Base-by-base conservation (phyloP, 2,113 vertebrate genomes). In the Vidua chalybeata region DNA sequence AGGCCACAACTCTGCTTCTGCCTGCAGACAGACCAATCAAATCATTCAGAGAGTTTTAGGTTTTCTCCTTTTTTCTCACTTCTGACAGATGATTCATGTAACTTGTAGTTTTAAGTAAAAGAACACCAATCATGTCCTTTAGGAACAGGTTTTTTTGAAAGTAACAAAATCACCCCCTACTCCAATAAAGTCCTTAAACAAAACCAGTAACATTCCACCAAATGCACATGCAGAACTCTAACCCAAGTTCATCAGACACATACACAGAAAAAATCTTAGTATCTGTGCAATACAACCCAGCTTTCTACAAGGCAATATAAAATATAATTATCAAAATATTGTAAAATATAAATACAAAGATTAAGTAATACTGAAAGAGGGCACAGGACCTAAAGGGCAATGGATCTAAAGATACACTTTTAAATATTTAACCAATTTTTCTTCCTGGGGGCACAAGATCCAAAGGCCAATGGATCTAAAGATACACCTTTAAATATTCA, bases 401-500 rank as follows among this genome's bases (percentile, higher is more conserved):
- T 39, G 48, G 82, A 93, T 82, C 69, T 90, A 82, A 75, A 71
- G 48, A 90, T 10, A 93, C 18, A 71, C 6, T 82, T 93, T 69
- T 43, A 76, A 95, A 94, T 75, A 94, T 30, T 58, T 66, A 58
- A 75, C 43, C 51, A 6, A 11, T 30, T 75, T 41, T 66, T 41
- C 27, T 58, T 51, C 31, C 37, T 24, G 43, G 74, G 15, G 24
- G 33, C 54, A 84, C 0, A 1, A 39, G 33, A 96, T 49, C 72
- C 46, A 92, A 84, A 75, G 59, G 58, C 22, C 79, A 94, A 83
- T 30, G 63, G 85, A 95, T 90, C 79, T 92, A 74, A 90, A 77
- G 43, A 94, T 24, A 93, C 26, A 76, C 5, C 92, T 93, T 73
- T 26, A 82, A 95, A 94, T 87, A 94, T 87, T 95, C 79, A 91